A percentile compares a stretch with the other conserved stretches of the same genome.
Evolutionary conservation across 2,113 vertebrate genomes (phyloP).

Genomic region (Pelobates fuscus): DNA sequence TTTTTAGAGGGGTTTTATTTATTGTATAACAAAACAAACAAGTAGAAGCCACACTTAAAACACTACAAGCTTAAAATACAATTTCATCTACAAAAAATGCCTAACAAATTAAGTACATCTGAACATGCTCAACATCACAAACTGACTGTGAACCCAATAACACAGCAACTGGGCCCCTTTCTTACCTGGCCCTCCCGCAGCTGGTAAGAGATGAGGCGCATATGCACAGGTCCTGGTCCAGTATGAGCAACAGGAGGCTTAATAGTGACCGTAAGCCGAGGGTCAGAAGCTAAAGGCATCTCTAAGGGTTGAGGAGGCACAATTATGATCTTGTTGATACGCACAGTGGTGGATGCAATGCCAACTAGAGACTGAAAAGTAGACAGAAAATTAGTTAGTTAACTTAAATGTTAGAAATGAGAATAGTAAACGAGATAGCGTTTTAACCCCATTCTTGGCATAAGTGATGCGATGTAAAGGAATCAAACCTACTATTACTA

Average conservation of each 20-base stretch:
- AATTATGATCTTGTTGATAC: constrained; percentile 78
- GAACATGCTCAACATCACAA: background rate
- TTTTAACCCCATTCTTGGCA: no score
- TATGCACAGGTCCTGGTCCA: constrained; percentile 72
- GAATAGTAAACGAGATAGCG: no score
- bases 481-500: background rate
- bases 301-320: constrained; percentile 78
- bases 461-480: background rate
- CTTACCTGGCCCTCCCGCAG: constrained; percentile 88
- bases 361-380: constrained; percentile 77
- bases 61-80: no score
- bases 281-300: constrained; percentile 75
- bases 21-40: no score
- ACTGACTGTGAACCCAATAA: background rate
- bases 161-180: background rate
- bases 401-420: no score
- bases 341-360: constrained; percentile 81
- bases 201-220: constrained; percentile 86
- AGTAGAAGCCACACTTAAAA: no score
- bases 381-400: background rate
- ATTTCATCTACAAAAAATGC: no score
- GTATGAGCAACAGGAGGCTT: constrained; percentile 79
- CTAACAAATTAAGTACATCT: no score
- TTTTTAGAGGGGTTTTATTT: no score
- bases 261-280: constrained; percentile 72